These are phyloP conservation scores for Solenopsis invicta DNA, from an alignment of 1,140 invertebrate genomes.

Conservation along the genomic window DNA sequence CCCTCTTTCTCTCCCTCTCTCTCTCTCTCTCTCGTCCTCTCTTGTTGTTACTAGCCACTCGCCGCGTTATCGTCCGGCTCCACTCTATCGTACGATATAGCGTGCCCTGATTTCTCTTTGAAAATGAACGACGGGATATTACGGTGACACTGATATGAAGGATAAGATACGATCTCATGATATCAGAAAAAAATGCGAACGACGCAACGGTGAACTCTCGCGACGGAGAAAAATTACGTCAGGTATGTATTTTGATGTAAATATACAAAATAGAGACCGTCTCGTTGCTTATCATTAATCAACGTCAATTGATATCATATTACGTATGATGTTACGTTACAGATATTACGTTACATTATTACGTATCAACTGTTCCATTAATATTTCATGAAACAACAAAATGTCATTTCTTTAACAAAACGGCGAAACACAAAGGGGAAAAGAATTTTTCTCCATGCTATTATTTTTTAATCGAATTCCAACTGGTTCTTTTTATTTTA, in stretches of 20 bases:
- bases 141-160: slow-evolving; percentile 34
- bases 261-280: not conserved
- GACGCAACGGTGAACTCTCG: not conserved
- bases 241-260: not conserved
- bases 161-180: slow-evolving; percentile 26
- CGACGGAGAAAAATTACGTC: not conserved
- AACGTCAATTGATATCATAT: not conserved
- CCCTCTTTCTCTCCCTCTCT: not conserved
- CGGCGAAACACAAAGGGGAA: not conserved
- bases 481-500: not conserved
- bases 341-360: not conserved
- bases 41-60: slow-evolving; percentile 34
- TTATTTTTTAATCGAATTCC: too few relatives aligned
- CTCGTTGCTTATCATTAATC: not conserved
- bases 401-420: not conserved
- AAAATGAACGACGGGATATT: slow-evolving; percentile 37
- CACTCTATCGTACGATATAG: slow-evolving; percentile 48
- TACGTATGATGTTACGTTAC: not conserved
- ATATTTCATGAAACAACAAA: not conserved
- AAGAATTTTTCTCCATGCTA: not conserved
- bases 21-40: not conserved
- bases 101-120: slow-evolving; percentile 50
- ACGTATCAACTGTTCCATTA: not conserved
- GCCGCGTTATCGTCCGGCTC: slow-evolving; percentile 50
- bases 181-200: slow-evolving; percentile 5